Percentiles rank a stretch among this genome's conserved stretches.
These are phyloP conservation scores for Oostethus manadensis DNA, from an alignment of 2,113 vertebrate species.

Conservation along the genomic window DNA sequence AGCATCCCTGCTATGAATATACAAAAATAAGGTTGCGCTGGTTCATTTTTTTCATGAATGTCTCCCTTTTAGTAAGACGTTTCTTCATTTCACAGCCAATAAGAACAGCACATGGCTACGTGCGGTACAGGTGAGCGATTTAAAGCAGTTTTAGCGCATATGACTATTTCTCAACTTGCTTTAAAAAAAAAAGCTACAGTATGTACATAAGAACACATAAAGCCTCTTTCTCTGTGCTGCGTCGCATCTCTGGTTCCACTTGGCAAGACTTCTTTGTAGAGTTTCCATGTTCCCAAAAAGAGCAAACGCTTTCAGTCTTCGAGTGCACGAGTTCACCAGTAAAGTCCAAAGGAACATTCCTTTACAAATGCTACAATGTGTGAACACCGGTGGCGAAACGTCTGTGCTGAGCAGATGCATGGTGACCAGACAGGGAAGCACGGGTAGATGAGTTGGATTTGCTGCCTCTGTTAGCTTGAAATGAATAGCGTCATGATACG, in stretches of 20 bases:
- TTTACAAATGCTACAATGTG: conserved; percentile 2
- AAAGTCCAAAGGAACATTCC: conserved; percentile 8
- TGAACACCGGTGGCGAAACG: background rate
- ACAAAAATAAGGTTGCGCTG: background rate
- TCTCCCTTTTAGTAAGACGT: background rate
- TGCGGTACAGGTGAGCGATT: background rate
- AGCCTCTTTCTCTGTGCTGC: no score
- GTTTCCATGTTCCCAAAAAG: background rate
- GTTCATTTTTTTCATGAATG: background rate
- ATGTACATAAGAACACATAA: no score
- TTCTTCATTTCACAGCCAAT: conserved; percentile 5
- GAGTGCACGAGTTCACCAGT: background rate
- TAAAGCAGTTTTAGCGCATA: no score
- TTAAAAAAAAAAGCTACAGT: no score
- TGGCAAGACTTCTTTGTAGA: no score
- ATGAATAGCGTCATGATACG: conserved; percentile 12
- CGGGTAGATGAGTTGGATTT: background rate
- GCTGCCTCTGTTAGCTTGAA: conserved; percentile 7
- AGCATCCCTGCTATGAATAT: background rate
- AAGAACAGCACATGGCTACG: background rate
- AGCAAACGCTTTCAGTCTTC: background rate
- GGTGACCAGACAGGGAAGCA: conserved; percentile 13
- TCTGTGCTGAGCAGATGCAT: background rate
- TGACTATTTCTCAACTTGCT: no score
- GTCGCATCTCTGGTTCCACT: no score